phyloP scores from a whole-genome alignment of 2,797 vertebrate genomes.

The Arvicola amphibius region DNA sequence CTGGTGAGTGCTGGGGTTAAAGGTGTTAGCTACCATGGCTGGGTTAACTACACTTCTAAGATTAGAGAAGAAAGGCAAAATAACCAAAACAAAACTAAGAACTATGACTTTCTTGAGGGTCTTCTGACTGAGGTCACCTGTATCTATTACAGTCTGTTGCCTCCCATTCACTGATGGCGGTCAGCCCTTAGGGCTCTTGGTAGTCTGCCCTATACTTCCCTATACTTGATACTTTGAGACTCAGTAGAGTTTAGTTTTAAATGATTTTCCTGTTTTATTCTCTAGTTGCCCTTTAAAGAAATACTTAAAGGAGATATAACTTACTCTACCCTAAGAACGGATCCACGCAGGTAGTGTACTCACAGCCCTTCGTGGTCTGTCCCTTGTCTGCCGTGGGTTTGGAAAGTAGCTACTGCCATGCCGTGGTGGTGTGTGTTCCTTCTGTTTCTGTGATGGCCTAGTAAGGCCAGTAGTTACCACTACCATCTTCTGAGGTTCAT shows the following conservation, averaged over 20 bases:
- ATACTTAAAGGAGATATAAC: background rate
- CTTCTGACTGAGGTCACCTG: background rate
- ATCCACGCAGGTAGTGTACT: background rate
- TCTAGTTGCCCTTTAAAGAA: background rate
- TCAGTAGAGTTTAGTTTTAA: background rate
- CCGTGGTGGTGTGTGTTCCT: background rate
- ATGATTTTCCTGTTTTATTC: background rate
- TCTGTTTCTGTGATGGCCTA: background rate
- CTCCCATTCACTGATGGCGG: background rate
- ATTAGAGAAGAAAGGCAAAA: background rate
- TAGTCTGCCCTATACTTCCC: background rate
- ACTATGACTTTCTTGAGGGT: background rate
- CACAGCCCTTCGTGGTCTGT: background rate
- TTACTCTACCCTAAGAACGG: background rate
- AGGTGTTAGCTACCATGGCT: background rate
- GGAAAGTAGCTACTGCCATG: background rate
- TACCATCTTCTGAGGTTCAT: background rate
- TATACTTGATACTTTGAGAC: background rate
- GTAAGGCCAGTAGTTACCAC: background rate
- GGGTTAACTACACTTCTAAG: background rate
- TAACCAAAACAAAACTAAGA: background rate
- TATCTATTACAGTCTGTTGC: background rate
- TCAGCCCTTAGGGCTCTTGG: too few species aligned
- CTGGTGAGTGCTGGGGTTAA: background rate
- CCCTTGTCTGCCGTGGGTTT: background rate